These are phyloP conservation scores for Pammene aurita DNA, from an alignment of 2,888 invertebrate genomes.

Conservation along the genomic window DNA sequence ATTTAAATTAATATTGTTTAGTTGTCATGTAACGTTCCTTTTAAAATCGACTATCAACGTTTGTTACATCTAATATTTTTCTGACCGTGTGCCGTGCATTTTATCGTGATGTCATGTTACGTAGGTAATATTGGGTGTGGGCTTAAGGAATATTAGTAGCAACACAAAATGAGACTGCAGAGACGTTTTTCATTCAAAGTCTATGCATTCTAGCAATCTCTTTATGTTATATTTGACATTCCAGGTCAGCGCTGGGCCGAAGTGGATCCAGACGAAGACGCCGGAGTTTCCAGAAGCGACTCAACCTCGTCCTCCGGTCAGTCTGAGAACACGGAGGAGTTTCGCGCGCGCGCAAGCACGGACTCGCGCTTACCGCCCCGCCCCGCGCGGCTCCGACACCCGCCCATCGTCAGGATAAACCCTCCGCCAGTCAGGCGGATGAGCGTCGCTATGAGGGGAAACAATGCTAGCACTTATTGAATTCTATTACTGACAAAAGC, in stretches of 20 bases:
- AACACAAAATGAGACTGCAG: too few species aligned
- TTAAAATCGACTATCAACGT: too few species aligned
- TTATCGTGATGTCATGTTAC: too few species aligned
- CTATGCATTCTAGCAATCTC: too few species aligned
- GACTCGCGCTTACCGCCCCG: conserved; percentile 84
- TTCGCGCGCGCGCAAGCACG: conserved; percentile 89
- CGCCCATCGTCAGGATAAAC: conserved; percentile 67
- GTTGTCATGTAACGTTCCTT: too few species aligned
- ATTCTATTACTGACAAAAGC: background rate
- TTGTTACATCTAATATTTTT: too few species aligned
- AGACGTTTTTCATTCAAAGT: too few species aligned
- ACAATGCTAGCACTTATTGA: conserved; percentile 79
- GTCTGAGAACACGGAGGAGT: conserved; percentile 76
- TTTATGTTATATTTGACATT: conserved; percentile 37
- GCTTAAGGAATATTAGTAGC: too few species aligned
- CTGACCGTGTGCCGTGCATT: too few species aligned
- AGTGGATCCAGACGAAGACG: conserved; percentile 85
- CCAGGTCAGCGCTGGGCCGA: conserved; percentile 85
- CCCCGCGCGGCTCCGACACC: conserved; percentile 83
- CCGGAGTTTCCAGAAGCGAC: conserved; percentile 64
- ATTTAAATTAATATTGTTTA: too few species aligned
- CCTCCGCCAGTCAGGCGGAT: conserved; percentile 86
- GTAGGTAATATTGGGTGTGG: too few species aligned
- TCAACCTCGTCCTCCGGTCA: conserved; percentile 71
- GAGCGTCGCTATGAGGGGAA: conserved; percentile 90